Percentiles rank a stretch among this genome's conserved stretches.
These are phyloP conservation scores for Siniperca knerii DNA, from an alignment of 2,113 vertebrate genomes.

Conservation along the genomic window DNA sequence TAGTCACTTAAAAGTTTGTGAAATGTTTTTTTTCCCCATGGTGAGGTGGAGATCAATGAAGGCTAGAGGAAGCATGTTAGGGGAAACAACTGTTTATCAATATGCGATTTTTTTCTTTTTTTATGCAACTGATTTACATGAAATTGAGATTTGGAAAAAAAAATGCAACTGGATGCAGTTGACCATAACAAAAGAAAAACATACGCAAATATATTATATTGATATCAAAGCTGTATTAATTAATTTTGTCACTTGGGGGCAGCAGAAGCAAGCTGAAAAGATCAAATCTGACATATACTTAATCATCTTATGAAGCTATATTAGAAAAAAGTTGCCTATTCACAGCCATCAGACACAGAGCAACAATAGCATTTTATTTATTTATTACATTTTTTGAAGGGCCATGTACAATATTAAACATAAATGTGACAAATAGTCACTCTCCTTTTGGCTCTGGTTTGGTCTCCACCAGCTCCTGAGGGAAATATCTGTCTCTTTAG, in stretches of 20 bases:
- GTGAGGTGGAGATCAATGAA: not conserved
- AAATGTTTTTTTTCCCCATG: not conserved
- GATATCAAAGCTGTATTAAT: not conserved
- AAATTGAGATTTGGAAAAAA: not conserved
- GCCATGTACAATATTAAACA: not conserved
- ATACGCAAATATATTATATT: not conserved
- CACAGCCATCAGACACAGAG: not conserved
- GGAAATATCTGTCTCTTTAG: not conserved
- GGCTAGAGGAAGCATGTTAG: not conserved
- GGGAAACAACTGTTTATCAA: not conserved
- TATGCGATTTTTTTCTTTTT: not conserved
- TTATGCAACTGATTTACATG: too few relatives aligned
- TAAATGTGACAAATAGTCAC: not conserved
- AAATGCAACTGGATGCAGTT: not conserved
- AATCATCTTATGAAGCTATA: not conserved
- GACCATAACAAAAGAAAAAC: not conserved
- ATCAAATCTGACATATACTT: too few relatives aligned
- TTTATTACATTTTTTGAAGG: not conserved
- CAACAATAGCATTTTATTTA: not conserved
- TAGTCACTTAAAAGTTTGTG: not conserved
- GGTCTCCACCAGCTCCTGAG: not conserved
- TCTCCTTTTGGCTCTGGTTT: too few relatives aligned
- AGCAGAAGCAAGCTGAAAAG: not conserved
- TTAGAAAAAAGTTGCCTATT: not conserved
- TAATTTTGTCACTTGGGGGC: not conserved